Evolutionary conservation across 2,797 vertebrate genomes (phyloP).

Genomic region (Tinamus major): DNA sequence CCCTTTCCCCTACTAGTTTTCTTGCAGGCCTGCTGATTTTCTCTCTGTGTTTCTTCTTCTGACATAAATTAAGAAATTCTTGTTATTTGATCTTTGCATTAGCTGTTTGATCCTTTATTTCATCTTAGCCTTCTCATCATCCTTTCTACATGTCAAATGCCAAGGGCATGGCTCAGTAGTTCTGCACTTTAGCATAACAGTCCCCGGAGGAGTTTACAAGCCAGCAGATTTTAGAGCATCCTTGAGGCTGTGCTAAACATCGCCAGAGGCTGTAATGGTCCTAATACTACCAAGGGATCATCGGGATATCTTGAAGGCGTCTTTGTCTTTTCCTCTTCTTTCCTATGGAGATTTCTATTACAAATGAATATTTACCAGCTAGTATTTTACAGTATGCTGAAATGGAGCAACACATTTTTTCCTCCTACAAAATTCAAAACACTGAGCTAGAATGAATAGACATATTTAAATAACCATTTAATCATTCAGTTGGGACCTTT

Average conservation of each 20-base stretch:
- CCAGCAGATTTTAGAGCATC: background rate
- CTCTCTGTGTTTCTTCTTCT: background rate
- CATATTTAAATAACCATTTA: background rate
- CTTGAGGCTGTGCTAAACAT: slow-evolving; percentile 4
- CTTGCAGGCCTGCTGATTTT: background rate
- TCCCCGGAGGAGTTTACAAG: background rate
- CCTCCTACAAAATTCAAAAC: background rate
- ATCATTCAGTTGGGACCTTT: background rate
- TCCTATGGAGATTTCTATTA: background rate
- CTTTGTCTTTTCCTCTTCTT: background rate
- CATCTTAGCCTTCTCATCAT: background rate
- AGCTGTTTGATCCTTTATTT: slow-evolving; percentile 23
- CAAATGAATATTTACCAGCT: background rate
- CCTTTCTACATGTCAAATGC: background rate
- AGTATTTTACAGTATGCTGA: background rate
- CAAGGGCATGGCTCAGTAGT: background rate
- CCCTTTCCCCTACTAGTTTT: background rate
- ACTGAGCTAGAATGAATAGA: background rate
- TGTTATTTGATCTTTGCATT: background rate
- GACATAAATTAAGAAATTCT: background rate
- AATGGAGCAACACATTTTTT: background rate
- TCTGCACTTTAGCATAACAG: background rate
- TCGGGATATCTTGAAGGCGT: background rate
- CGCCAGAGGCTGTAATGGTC: background rate
- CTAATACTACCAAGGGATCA: background rate